These are phyloP conservation scores for Amazona vittata DNA, from an alignment of 2,113 vertebrate species.

Conservation along the genomic window DNA sequence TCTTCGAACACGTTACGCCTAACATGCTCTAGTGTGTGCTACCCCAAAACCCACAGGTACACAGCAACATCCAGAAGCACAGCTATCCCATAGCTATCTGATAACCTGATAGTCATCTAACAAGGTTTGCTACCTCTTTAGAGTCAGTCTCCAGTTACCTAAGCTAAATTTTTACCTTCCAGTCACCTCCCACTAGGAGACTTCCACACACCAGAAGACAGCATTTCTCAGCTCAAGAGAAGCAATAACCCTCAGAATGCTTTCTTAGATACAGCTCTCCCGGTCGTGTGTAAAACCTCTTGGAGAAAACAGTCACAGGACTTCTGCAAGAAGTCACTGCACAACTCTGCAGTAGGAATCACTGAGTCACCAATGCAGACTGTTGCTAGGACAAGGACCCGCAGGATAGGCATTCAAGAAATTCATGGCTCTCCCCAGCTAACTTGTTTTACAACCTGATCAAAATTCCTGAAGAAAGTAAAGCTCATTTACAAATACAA, in stretches of 20 bases:
- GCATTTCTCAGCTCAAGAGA: not conserved
- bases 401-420: not conserved
- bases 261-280: not conserved
- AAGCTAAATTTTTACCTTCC: not conserved
- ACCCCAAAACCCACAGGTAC: fast-evolving
- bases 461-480: not conserved
- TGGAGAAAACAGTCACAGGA: not conserved
- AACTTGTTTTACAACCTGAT: not conserved
- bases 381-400: not conserved
- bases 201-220: not conserved
- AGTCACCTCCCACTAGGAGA: not conserved
- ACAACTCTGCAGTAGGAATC: not conserved
- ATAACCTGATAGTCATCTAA: fast-evolving
- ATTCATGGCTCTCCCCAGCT: not conserved
- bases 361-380: not conserved
- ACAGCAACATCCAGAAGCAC: fast-evolving
- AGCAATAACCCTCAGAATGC: not conserved
- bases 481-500: not conserved
- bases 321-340: not conserved
- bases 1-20: fast-evolving
- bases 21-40: fast-evolving
- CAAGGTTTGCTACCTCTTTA: not conserved
- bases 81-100: not conserved
- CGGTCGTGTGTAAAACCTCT: not conserved
- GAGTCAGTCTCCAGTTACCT: not conserved